Evolutionary conservation across 2,888 invertebrate species (phyloP).

Genomic region (Seira sanloemensis): DNA sequence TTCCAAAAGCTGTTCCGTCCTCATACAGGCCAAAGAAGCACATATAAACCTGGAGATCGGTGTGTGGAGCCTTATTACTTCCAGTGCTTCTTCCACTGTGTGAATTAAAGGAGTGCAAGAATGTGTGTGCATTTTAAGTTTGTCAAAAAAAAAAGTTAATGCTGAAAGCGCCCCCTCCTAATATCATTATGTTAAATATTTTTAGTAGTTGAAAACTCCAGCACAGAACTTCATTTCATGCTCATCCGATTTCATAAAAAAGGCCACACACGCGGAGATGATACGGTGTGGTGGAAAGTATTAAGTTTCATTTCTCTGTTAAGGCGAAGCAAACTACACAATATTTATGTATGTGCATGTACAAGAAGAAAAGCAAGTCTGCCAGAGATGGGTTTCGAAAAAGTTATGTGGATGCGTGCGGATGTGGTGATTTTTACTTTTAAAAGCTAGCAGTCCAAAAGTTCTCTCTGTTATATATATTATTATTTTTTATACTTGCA

Average conservation of each 20-base stretch:
- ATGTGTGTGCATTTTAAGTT: background rate
- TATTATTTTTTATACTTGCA: too few relatives aligned
- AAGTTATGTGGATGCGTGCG: too few relatives aligned
- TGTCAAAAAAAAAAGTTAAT: background rate
- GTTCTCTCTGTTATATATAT: too few relatives aligned
- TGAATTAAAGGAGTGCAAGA: background rate
- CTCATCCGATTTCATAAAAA: conserved; percentile 38
- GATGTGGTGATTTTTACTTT: too few relatives aligned
- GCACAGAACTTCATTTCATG: conserved; percentile 47
- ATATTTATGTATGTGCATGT: background rate
- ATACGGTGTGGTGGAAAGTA: background rate
- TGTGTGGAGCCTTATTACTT: background rate
- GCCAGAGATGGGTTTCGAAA: too few relatives aligned
- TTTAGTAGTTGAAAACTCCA: background rate
- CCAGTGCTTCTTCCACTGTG: background rate
- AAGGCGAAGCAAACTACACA: background rate
- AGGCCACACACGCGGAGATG: conserved; percentile 32
- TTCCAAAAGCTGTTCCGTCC: background rate
- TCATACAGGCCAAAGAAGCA: too few relatives aligned
- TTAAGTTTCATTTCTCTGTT: background rate
- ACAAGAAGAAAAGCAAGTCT: too few relatives aligned
- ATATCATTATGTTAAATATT: background rate
- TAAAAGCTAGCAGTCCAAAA: too few relatives aligned
- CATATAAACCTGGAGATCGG: background rate
- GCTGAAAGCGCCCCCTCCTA: background rate